phyloP scores from a whole-genome alignment of 2,797 vertebrate species.

The Stomatorhinus walkeri region DNA sequence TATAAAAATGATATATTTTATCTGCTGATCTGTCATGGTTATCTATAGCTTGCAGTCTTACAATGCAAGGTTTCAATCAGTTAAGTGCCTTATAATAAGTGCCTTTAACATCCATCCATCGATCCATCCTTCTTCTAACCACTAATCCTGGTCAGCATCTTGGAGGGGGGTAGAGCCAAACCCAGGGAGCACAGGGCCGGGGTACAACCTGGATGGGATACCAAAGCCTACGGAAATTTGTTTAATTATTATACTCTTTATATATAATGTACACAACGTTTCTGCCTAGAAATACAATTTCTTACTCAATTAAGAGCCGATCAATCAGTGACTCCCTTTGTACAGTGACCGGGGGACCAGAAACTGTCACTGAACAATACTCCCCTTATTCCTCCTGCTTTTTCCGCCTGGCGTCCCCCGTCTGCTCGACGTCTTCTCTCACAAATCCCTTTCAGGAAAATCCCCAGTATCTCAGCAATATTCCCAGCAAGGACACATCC shows the following conservation, averaged over 20 bases:
- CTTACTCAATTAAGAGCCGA: background rate
- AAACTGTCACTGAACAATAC: background rate
- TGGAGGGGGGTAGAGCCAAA: background rate
- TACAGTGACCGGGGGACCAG: background rate
- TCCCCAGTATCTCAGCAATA: too few species aligned
- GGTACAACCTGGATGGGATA: background rate
- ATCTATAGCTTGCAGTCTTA: background rate
- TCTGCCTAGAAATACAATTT: background rate
- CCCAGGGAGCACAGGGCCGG: background rate
- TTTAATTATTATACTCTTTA: background rate
- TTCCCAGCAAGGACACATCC: background rate
- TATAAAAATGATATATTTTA: background rate
- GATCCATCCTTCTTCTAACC: background rate
- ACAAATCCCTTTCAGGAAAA: background rate
- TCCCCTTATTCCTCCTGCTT: background rate
- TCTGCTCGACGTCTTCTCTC: background rate
- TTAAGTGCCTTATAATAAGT: background rate
- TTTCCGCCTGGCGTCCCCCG: background rate
- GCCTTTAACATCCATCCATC: background rate
- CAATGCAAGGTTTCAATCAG: background rate
- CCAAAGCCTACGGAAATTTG: background rate
- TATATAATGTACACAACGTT: background rate
- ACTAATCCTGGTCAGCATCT: background rate
- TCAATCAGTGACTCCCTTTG: background rate
- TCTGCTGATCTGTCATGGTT: background rate